phyloP scores from a whole-genome alignment of 2,797 vertebrate species.

The Limnodromus scolopaceus region DNA sequence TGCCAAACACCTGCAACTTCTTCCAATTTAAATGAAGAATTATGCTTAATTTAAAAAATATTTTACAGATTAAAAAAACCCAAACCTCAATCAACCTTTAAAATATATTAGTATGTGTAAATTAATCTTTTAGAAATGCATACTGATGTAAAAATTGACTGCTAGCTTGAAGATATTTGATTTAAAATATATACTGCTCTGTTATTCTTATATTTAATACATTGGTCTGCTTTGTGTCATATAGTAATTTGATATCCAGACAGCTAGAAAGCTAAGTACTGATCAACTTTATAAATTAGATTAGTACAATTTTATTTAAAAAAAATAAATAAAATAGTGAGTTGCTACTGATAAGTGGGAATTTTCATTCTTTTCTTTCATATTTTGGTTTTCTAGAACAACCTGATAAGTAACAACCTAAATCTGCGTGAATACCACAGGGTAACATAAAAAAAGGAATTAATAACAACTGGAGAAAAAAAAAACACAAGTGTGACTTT shows the following conservation, averaged over 20 bases:
- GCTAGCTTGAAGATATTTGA: background rate
- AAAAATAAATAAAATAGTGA: background rate
- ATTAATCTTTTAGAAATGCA: background rate
- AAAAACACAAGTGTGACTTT: accelerated
- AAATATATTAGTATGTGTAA: background rate
- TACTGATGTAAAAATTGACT: background rate
- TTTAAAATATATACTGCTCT: background rate
- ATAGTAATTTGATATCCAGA: background rate
- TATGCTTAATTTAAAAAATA: background rate
- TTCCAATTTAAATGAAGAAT: background rate
- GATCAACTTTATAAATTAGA: background rate
- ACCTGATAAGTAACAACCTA: background rate
- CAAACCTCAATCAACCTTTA: background rate
- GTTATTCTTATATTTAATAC: background rate
- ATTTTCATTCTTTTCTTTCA: background rate
- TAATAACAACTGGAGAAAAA: background rate
- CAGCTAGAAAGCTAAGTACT: background rate
- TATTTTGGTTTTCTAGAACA: background rate
- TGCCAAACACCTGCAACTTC: background rate
- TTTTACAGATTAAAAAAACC: background rate
- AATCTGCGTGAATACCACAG: background rate
- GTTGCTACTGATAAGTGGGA: background rate
- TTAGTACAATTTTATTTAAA: background rate
- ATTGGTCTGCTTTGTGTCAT: background rate
- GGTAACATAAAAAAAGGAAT: background rate